A percentile compares a stretch with the other conserved stretches of the same genome.
Conservation (phyloP, 2,113 vertebrate genomes). For the Pandion haliaetus region DNA sequence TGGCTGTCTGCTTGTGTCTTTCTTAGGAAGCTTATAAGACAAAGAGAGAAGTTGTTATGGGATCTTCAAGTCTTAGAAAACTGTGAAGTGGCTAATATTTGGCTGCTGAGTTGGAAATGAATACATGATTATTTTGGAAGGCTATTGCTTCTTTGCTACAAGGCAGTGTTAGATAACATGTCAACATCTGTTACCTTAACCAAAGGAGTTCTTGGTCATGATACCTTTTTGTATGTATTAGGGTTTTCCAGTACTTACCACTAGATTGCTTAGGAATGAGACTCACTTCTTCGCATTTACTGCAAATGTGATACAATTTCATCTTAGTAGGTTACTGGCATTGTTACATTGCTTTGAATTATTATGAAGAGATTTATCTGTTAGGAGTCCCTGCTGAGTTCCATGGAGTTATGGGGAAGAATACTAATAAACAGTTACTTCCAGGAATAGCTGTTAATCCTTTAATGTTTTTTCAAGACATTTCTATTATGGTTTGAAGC, state of each 20-base stretch:
- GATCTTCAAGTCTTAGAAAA: neutral
- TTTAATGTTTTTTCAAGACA: neutral
- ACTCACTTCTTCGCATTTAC: neutral
- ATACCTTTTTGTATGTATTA: neutral
- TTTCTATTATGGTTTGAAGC: neutral
- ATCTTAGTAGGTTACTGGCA: neutral
- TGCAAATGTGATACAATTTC: neutral
- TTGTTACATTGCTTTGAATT: neutral
- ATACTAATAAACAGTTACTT: slow-evolving; percentile 15
- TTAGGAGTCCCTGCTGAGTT: neutral
- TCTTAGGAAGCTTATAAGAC: neutral
- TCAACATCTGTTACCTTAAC: neutral
- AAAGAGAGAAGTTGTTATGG: neutral
- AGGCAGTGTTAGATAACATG: neutral
- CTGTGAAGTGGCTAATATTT: neutral
- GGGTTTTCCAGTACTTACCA: neutral
- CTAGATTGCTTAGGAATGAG: neutral
- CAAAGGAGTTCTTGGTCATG: neutral
- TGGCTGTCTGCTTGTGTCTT: neutral
- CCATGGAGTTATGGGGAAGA: neutral
- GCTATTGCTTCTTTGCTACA: neutral
- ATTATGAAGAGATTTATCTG: neutral
- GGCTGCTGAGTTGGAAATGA: neutral
- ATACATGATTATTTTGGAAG: neutral
- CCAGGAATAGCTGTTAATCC: neutral